Percentiles rank a stretch among this genome's conserved stretches.
These are phyloP conservation scores for Enteromius trimaculatus DNA, from an alignment of 2,797 vertebrate genomes.

Conservation along the genomic window DNA sequence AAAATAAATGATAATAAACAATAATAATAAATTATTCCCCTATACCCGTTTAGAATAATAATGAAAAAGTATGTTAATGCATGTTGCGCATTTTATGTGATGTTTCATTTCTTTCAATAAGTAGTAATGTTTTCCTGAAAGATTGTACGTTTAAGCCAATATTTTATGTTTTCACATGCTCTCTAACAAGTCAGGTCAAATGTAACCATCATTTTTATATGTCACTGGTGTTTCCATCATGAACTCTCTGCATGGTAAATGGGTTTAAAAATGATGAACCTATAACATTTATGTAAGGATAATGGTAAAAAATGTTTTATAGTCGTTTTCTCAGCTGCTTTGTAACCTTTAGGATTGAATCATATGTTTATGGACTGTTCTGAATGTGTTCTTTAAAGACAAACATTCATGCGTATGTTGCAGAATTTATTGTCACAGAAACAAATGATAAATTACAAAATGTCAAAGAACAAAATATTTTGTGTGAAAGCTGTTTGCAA, in stretches of 20 bases:
- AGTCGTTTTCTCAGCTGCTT: background rate
- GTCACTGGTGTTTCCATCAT: background rate
- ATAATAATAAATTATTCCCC: background rate
- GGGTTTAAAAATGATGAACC: background rate
- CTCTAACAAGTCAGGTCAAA: background rate
- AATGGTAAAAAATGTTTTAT: background rate
- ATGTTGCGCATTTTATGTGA: background rate
- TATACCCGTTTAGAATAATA: background rate
- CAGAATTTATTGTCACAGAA: conserved; percentile 21
- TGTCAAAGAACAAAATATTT: background rate
- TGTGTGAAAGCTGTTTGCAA: conserved; percentile 29
- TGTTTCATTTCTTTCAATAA: background rate
- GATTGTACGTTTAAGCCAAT: background rate
- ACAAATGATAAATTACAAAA: conserved; percentile 11
- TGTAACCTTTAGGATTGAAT: background rate
- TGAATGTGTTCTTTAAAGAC: conserved; percentile 9
- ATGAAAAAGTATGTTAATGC: background rate
- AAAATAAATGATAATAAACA: background rate
- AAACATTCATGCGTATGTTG: conserved; percentile 2
- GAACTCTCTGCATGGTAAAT: background rate
- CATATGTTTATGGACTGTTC: background rate
- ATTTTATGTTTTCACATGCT: conserved; percentile 7
- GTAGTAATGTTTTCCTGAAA: background rate
- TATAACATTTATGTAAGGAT: background rate
- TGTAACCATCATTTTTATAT: background rate